Evolutionary conservation across 1,140 invertebrate species (phyloP).

Genomic region (Akabosia matsudoensis): DNA sequence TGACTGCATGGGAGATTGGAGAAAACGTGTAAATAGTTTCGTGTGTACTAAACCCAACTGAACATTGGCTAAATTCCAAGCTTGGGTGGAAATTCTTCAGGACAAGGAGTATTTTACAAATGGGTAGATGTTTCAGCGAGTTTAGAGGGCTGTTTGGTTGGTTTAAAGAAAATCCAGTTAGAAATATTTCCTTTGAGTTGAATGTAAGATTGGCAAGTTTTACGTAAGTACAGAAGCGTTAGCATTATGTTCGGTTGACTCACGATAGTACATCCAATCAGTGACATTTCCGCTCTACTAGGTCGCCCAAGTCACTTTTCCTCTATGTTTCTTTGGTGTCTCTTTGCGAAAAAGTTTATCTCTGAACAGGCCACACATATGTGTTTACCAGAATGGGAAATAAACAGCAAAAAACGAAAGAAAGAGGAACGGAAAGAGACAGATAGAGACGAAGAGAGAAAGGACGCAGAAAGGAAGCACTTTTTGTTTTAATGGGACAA

Average conservation of each 20-base stretch:
- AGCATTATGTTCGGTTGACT: background rate
- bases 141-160: too few relatives aligned
- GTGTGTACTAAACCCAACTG: too few relatives aligned
- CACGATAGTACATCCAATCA: background rate
- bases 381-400: background rate
- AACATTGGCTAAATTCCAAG: background rate
- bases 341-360: too few relatives aligned
- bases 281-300: slow-evolving; percentile 16
- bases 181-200: too few relatives aligned
- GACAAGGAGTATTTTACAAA: too few relatives aligned
- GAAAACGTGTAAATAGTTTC: too few relatives aligned
- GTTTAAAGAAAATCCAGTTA: too few relatives aligned
- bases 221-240: background rate
- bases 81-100: background rate
- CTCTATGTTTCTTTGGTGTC: background rate
- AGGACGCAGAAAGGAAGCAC: background rate
- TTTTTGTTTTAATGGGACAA: background rate
- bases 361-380: too few relatives aligned
- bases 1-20: too few relatives aligned
- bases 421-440: background rate
- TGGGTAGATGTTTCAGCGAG: too few relatives aligned
- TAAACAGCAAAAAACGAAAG: background rate
- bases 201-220: background rate
- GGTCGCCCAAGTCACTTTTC: background rate
- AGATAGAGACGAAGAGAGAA: background rate